A percentile compares a stretch with the other conserved stretches of the same genome.
Conservation (phyloP, 2,113 vertebrate genomes). For the Phaethon lepturus region DNA sequence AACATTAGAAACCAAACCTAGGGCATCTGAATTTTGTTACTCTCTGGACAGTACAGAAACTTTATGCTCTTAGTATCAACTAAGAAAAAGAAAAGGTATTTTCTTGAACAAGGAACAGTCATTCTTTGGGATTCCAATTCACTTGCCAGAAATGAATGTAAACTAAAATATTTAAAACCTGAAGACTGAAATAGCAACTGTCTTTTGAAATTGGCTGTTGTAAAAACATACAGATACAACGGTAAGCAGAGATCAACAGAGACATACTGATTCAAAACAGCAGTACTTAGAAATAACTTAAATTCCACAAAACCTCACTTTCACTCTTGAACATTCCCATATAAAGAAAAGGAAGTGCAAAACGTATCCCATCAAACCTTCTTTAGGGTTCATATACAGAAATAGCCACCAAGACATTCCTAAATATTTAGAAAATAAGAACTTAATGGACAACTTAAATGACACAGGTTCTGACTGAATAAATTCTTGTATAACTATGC, state of each 20-base stretch:
- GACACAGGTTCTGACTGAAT: neutral
- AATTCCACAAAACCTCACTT: neutral
- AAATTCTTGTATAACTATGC: neutral
- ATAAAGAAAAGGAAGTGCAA: neutral
- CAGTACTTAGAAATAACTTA: neutral
- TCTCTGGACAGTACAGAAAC: neutral
- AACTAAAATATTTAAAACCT: conserved; percentile 28
- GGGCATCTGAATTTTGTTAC: neutral
- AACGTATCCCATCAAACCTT: neutral
- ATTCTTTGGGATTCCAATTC: neutral
- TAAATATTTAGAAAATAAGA: neutral
- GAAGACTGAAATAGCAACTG: neutral
- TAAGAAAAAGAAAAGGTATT: neutral
- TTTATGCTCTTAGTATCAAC: neutral
- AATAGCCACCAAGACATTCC: neutral
- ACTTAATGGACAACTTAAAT: neutral
- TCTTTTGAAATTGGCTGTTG: neutral
- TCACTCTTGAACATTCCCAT: neutral
- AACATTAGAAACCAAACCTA: neutral
- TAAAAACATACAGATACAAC: neutral
- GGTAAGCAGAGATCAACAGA: neutral
- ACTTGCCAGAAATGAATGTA: neutral
- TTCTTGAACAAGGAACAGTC: neutral
- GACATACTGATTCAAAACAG: neutral
- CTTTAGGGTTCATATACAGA: neutral